Conservation (phyloP, 1,140 invertebrate genomes). For the Trichonephila clavipes region DNA sequence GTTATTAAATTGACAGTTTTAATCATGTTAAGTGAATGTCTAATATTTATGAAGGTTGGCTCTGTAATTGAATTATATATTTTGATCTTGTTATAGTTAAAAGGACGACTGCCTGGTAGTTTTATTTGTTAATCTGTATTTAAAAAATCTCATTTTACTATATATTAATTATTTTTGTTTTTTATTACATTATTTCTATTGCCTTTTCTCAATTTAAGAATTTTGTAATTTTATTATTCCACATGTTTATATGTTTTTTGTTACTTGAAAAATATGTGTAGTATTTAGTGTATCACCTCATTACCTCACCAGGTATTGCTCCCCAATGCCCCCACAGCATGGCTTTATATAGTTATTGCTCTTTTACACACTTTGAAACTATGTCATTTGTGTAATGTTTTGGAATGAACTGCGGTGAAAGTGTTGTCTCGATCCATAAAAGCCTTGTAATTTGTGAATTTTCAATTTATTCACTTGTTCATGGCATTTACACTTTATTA, state of each 20-base stretch:
- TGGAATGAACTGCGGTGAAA: conserved; percentile 36
- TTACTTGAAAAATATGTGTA: background rate
- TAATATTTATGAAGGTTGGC: background rate
- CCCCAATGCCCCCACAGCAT: conserved; percentile 61
- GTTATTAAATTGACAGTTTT: conserved; percentile 40
- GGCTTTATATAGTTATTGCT: conserved; percentile 73
- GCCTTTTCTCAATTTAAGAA: background rate
- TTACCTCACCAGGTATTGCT: conserved; percentile 54
- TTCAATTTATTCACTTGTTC: background rate
- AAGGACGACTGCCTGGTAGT: background rate
- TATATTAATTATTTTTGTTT: background rate
- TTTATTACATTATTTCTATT: conserved; percentile 12
- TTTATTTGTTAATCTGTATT: background rate
- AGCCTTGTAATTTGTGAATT: conserved; percentile 47
- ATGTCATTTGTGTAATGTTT: conserved; percentile 69
- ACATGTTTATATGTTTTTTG: background rate
- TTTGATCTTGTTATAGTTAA: conserved; percentile 17
- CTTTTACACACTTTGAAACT: conserved; percentile 70
- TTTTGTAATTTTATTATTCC: conserved; percentile 28
- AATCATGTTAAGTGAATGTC: background rate
- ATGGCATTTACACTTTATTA: conserved; percentile 14
- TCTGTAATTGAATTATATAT: background rate
- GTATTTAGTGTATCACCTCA: conserved; percentile 38
- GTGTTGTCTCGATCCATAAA: conserved; percentile 58
- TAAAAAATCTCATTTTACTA: conserved; percentile 22